Base-by-base conservation (phyloP, 2,888 invertebrate genomes). In the Nephrotoma guestfalica region DNA sequence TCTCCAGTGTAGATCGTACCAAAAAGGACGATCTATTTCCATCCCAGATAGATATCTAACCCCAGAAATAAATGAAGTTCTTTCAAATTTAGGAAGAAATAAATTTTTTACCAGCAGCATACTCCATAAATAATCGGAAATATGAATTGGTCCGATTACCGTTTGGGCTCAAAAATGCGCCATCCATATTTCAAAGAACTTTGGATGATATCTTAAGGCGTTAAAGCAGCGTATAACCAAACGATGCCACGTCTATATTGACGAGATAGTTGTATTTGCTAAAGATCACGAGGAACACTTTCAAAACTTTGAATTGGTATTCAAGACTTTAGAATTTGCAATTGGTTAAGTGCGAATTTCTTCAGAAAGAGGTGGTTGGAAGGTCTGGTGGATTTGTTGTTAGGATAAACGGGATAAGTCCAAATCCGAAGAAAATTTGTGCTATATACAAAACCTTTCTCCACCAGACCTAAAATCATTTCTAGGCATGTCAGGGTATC, bases 1-100 rank as follows among this genome's bases (percentile, higher is more conserved):
- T 45, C 45, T 7, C 45, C 45, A 45, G 45, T 45, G 45, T 45
- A 11, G 45, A 45, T 45, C 11, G 45, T 30, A 83, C 87, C 15
- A 9, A 42, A 47, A n/a, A 41, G 30, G 42, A 51, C 47, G 41
- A 87, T 86, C 11, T 45, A 45, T 7, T 45, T 11, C 42, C 11
- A 45, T 45, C 6, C 45, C 45, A 6, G 42, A 42, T 42, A 45
- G 45, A 45, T n/a, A n/a, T n/a, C n/a, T 86, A 9, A 88, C 87
- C 9, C 88, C 87, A 0, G 87, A 88, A 11, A 87, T 87, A 40
- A 71, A 85, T 9, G 87, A 85, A n/a, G 43, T 87, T 0, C 71
- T 87, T 3, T 41, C 87, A 0, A 87, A 88, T 5, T 30, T 88
- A 1, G 86, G 88, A 1, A 84, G 85, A 45, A 87, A 87, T 0